Percentiles rank a stretch among this genome's conserved stretches.
These are phyloP conservation scores for Tipula vernalis DNA, from an alignment of 2,888 invertebrate species.

Conservation along the genomic window DNA sequence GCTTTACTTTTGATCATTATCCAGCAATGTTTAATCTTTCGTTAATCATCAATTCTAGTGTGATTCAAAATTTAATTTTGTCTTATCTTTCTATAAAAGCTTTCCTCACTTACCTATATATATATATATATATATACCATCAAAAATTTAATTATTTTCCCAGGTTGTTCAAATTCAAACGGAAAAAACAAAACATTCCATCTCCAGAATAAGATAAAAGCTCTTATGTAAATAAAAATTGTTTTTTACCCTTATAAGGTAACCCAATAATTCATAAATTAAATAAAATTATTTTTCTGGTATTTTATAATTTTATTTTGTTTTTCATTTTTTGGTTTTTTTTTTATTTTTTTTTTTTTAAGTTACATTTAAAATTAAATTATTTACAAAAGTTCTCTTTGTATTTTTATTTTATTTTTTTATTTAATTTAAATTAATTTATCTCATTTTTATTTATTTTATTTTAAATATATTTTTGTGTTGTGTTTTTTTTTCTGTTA, in stretches of 20 bases:
- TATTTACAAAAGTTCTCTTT: background rate
- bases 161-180: background rate
- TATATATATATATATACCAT: too few relatives aligned
- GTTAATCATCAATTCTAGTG: too few relatives aligned
- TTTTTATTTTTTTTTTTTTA: background rate
- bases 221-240: background rate
- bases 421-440: background rate
- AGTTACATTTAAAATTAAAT: conserved; percentile 4
- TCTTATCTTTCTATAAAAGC: too few relatives aligned
- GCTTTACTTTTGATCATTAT: too few relatives aligned
- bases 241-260: background rate
- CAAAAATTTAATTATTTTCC: background rate
- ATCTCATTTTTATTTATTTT: background rate
- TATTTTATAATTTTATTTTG: background rate
- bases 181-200: background rate
- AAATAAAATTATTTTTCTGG: background rate
- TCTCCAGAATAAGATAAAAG: background rate
- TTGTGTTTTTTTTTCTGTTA: background rate
- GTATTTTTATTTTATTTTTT: background rate
- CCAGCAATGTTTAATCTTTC: too few relatives aligned
- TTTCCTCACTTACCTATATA: too few relatives aligned
- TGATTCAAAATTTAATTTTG: too few relatives aligned
- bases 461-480: background rate
- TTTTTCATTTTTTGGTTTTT: background rate
- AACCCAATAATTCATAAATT: background rate